Evolutionary conservation across 2,888 invertebrate genomes (phyloP).

Genomic region (Aspidapion aeneum): DNA sequence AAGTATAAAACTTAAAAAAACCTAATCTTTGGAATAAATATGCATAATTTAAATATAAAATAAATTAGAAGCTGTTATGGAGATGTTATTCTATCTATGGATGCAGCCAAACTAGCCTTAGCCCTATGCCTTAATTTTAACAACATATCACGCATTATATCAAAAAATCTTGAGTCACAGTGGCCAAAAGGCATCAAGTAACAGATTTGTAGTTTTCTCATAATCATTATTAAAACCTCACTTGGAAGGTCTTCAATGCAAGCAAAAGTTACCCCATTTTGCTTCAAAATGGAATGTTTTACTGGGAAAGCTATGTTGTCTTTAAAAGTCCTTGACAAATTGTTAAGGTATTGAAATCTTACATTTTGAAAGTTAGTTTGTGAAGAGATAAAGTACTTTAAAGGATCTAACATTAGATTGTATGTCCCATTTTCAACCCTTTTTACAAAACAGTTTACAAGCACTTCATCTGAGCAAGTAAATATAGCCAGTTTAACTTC

Average conservation of each 20-base stretch:
- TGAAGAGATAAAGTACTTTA: slow-evolving; percentile 36
- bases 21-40: too few species aligned
- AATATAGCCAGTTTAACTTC: slow-evolving; percentile 37
- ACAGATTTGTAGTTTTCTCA: slow-evolving; percentile 12
- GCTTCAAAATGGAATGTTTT: slow-evolving; percentile 31
- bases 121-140: neutral
- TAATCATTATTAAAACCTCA: slow-evolving; percentile 26
- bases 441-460: slow-evolving; percentile 41
- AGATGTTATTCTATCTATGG: too few species aligned
- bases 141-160: slow-evolving; percentile 10
- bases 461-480: slow-evolving; percentile 36
- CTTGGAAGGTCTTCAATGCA: slow-evolving; percentile 26
- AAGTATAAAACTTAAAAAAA: too few species aligned
- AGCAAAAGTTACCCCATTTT: slow-evolving; percentile 17
- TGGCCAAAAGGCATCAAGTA: slow-evolving; percentile 18
- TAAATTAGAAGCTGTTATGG: too few species aligned
- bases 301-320: slow-evolving; percentile 37
- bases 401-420: slow-evolving; percentile 37
- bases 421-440: slow-evolving; percentile 26
- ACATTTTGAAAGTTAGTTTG: slow-evolving; percentile 17
- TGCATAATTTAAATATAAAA: too few species aligned
- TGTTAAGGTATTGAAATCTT: slow-evolving; percentile 39
- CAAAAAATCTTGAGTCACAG: slow-evolving; percentile 7
- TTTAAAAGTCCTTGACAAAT: slow-evolving; percentile 41
- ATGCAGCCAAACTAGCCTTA: neutral